Evolutionary conservation across 1,140 invertebrate genomes (phyloP), one percentile per base, ranked within the genome.

Genomic region (Heliothis subflexa): DNA sequence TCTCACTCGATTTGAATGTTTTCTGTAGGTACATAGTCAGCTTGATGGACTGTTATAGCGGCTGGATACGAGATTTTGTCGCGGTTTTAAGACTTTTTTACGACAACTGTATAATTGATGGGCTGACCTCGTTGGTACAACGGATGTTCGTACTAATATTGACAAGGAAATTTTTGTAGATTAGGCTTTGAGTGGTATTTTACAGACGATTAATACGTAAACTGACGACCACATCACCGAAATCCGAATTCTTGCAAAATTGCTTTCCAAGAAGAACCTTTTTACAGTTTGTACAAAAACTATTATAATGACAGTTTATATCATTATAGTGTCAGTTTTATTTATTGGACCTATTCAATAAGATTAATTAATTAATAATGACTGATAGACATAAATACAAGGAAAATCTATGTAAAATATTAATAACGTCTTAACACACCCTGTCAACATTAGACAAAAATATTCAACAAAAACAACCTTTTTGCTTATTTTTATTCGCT

Each of bases 1-100:
- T 88, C 79, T 83, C 79, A 81, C 84, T 85, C 82, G 79, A 90
- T 90, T 90, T 89, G 88, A 89, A 90, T 91, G 85, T 70, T 72
- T 52, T 80, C 57, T 3, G 72, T 72, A 78, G 79, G 68, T 54
- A 74, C 78, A 57, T 28, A 52, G 54, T 62, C 21, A 55, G 50
- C 78, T 77, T 81, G 85, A 85, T 84, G 61, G 62, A 86, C 83
- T 78, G 66, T 85, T 85, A 86, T 79, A 72, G 55, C 52, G 68
- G 72, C 68, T 80, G 62, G 78, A 73, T 66, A 78, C 80, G 79
- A 80, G 72, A 75, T 83, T 81, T 70, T 75, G 71, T 78, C 74
- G 75, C 54, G 59, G 16, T 50, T 75, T 45, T 77, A 78, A 66
- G 72, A 81, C 81, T 79, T 79, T 83, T 86, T 82, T 85, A 83